Evolutionary conservation across 2,797 vertebrate genomes (phyloP), one percentile per base, ranked within the genome.

Genomic region (Gymnocypris eckloni): DNA sequence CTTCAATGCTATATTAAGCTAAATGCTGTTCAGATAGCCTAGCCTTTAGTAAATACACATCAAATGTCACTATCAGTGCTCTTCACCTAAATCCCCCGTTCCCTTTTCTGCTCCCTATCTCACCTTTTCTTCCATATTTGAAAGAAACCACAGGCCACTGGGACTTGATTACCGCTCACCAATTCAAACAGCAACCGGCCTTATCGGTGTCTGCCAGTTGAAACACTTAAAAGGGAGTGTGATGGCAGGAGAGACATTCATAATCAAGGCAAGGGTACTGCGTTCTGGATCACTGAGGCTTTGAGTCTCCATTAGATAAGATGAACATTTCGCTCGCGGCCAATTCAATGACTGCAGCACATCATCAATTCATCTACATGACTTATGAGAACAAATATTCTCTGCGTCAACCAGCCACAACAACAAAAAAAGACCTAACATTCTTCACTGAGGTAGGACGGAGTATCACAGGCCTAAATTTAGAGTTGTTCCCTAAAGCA

Each of bases 61-160:
- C 78, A 86, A 85, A 86, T 86, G 84, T 86, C 84, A 81, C 84
- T 33, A 79, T 85, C 83, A 50, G 71, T 72, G 76, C 76, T 81
- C 78, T 71, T 85, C 83, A 79, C 66, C 83, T 33, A 59, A 50
- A 79, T 71, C 52, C 75, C 28, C 18, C 20, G 28, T 56, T 59
- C 28, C 33, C 48, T 45, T 79, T 85, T 71, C 50, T 37, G 33
- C 43, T 50, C 56, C 54, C 67, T 8, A 25, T 56, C 54, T 79
- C 67, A 85, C 54, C 67, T 75, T 73, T 81, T 56, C 37, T 59
- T 75, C 69, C 6, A 56, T 33, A 72, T 80, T 64, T 80, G 41
- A 86, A 66, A 73, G 54, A 73, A 73, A 41, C 41, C 61, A 41
- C 28, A 43, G 43, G 28, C 56, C 84, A 61, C 69, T 20, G 8